Conservation (phyloP, 2,888 invertebrate genomes). For the Diadegma fenestrale region DNA sequence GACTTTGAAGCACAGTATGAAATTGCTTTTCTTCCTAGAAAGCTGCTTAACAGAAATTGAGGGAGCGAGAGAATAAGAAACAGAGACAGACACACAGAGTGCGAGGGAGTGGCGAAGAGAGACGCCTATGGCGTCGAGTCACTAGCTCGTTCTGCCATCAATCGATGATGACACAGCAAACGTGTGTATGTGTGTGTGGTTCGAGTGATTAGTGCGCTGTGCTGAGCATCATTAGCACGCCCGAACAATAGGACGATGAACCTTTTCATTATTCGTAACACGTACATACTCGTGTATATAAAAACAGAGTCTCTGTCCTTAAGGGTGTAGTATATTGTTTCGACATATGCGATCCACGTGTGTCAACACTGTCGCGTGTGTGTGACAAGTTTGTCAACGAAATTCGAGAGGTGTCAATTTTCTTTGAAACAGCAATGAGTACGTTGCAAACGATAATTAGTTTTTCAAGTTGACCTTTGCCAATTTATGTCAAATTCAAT, state of each 20-base stretch:
- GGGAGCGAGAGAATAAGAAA: not conserved
- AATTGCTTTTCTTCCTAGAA: constrained; percentile 56
- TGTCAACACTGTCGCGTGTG: not conserved
- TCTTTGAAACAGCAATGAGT: constrained; percentile 21
- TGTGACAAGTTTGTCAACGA: constrained; percentile 17
- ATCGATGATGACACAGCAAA: constrained; percentile 71
- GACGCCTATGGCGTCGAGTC: constrained; percentile 54
- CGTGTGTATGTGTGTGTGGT: constrained; percentile 22
- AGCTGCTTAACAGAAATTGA: constrained; percentile 16
- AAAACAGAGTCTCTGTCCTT: not conserved
- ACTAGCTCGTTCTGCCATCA: constrained; percentile 58
- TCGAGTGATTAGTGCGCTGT: constrained; percentile 71
- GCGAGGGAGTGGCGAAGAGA: not conserved
- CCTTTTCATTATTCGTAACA: constrained; percentile 80
- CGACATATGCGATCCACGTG: constrained; percentile 43
- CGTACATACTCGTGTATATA: constrained; percentile 47
- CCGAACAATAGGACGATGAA: constrained; percentile 74
- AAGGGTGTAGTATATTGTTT: constrained; percentile 54
- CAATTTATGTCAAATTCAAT: constrained; percentile 4
- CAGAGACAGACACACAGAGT: too few species aligned
- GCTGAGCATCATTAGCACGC: constrained; percentile 73
- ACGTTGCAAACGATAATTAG: not conserved
- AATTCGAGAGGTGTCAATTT: constrained; percentile 13
- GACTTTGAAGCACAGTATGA: constrained; percentile 41
- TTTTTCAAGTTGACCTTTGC: not conserved